These are phyloP conservation scores for Drosophila asahinai DNA, from an alignment of 1,140 invertebrate genomes.

Conservation along the genomic window DNA sequence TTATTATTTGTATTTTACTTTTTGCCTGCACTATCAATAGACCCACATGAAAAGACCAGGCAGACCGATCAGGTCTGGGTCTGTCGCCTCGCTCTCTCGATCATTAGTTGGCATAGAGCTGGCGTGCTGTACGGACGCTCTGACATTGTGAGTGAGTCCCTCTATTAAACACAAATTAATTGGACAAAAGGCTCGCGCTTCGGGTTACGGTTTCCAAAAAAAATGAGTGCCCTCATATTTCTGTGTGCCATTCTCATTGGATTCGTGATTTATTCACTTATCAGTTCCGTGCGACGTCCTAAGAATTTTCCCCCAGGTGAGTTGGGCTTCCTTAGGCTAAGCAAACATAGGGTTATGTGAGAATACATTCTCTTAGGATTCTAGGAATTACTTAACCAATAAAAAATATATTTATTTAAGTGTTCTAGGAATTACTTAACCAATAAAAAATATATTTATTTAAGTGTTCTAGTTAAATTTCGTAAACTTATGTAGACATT, in stretches of 20 bases:
- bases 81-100: constrained; percentile 22
- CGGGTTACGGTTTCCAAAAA: constrained; percentile 15
- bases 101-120: constrained; percentile 64
- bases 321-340: constrained; percentile 2
- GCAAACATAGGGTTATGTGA: not conserved
- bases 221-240: constrained; percentile 70
- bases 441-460: too few relatives aligned
- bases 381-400: not conserved
- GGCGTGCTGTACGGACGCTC: constrained; percentile 47
- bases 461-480: too few relatives aligned
- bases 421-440: not conserved
- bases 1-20: constrained; percentile 17
- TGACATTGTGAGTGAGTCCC: constrained; percentile 7
- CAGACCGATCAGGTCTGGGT: constrained; percentile 21
- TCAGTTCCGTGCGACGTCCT: constrained; percentile 65
- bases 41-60: constrained; percentile 55
- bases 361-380: not conserved
- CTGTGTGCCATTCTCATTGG: constrained; percentile 55
- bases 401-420: too few relatives aligned
- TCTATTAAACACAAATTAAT: constrained; percentile 14
- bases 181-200: constrained; percentile 27
- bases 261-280: constrained; percentile 56
- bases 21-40: constrained; percentile 60
- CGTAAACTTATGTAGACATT: too few relatives aligned
- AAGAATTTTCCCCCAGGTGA: constrained; percentile 81